These are phyloP conservation scores for Lucilia sericata DNA, from an alignment of 1,140 invertebrate genomes.

Conservation along the genomic window DNA sequence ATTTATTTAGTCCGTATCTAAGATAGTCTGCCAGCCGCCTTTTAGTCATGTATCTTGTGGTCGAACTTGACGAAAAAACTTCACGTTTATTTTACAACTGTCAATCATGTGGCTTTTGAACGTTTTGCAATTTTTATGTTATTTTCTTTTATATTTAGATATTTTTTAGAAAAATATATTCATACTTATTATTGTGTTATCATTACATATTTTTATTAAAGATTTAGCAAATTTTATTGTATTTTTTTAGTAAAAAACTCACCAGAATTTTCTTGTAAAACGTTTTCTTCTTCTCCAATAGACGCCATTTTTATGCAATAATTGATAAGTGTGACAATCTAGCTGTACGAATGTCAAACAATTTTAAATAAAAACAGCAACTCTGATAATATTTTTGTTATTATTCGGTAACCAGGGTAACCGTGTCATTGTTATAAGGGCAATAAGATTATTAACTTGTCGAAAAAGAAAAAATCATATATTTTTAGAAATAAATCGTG, in stretches of 20 bases:
- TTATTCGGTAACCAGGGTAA: no score
- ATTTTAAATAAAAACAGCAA: no score
- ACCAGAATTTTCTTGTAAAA: constrained; percentile 54
- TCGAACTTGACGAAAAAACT: constrained; percentile 12
- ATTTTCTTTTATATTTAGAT: neutral
- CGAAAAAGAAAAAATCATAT: no score
- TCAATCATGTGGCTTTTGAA: constrained; percentile 12
- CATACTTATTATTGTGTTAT: neutral
- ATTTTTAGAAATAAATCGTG: no score
- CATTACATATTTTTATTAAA: neutral
- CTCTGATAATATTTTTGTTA: no score
- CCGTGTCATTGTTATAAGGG: no score
- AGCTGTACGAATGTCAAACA: no score
- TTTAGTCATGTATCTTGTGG: neutral
- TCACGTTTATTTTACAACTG: constrained; percentile 31
- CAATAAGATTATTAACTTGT: no score
- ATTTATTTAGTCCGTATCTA: neutral
- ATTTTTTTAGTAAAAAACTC: constrained; percentile 50
- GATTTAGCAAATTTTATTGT: neutral
- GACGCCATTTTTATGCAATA: constrained; percentile 62
- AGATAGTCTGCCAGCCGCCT: neutral
- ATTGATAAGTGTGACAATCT: constrained; percentile 29
- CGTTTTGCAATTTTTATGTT: neutral
- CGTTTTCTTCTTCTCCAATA: constrained; percentile 57
- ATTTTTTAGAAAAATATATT: neutral